Evolutionary conservation across 2,797 vertebrate genomes (phyloP).

Genomic region (Geotrypetes seraphini): DNA sequence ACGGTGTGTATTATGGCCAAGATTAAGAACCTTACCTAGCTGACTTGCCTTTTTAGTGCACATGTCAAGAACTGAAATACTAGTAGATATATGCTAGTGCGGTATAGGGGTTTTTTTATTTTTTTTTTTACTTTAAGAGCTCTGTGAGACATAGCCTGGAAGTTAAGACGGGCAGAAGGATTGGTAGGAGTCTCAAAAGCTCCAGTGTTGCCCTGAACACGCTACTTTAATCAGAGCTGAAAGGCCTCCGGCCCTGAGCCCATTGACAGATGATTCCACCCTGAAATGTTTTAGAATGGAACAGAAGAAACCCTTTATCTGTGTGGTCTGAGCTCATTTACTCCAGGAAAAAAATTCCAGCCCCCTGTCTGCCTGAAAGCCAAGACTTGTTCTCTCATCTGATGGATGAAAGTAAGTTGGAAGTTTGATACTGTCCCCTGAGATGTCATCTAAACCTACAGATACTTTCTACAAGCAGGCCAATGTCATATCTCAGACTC

Average conservation of each 20-base stretch:
- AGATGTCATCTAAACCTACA: conserved; percentile 68
- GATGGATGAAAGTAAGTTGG: conserved; percentile 72
- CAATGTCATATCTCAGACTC: conserved; percentile 32
- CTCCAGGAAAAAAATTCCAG: conserved; percentile 41
- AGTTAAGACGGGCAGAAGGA: conserved; percentile 2
- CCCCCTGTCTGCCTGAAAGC: conserved; percentile 58
- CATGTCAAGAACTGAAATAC: not conserved
- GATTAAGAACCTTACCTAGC: no score
- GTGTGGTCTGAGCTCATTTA: conserved; percentile 83
- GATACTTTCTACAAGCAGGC: conserved; percentile 32
- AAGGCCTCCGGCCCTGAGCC: conserved; percentile 27
- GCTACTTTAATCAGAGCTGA: conserved; percentile 33
- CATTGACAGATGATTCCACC: conserved; percentile 54
- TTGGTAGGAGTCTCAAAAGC: conserved; percentile 27
- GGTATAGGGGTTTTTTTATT: no score
- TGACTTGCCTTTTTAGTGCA: not conserved
- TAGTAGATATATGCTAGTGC: not conserved
- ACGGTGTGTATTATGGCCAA: no score
- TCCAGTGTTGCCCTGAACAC: conserved; percentile 20
- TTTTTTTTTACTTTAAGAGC: not conserved
- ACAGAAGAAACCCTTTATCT: conserved; percentile 84
- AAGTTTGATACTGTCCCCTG: conserved; percentile 78
- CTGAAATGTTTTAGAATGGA: conserved; percentile 53
- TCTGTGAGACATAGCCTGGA: not conserved
- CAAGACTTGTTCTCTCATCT: conserved; percentile 65